Percentiles rank a stretch among this genome's conserved stretches.
Conservation (phyloP, 2,113 vertebrate species). For the Balaenoptera acutorostrata region DNA sequence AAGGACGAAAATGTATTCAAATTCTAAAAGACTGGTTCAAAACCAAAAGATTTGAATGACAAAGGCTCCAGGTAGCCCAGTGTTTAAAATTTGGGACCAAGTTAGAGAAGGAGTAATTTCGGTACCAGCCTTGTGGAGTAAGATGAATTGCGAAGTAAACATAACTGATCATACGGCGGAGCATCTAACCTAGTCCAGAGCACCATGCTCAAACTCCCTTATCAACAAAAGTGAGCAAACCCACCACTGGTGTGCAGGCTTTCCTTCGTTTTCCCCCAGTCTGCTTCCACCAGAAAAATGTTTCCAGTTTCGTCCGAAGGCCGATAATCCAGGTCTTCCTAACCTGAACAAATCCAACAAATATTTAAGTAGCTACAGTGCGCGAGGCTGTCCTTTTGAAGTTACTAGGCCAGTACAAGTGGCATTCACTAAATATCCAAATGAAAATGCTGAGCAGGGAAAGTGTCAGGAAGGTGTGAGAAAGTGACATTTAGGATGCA, state of each 20-base stretch:
- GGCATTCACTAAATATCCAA: not conserved
- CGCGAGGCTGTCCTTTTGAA: not conserved
- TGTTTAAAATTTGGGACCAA: not conserved
- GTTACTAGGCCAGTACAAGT: not conserved
- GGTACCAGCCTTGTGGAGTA: too few relatives aligned
- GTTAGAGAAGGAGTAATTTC: not conserved
- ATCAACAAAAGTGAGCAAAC: rapidly evolving
- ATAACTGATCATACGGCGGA: not conserved
- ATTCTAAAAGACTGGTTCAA: not conserved
- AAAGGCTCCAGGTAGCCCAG: not conserved
- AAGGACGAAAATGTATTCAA: not conserved
- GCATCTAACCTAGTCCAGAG: not conserved
- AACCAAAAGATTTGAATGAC: not conserved
- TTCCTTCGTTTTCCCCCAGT: not conserved
- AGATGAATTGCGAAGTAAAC: not conserved
- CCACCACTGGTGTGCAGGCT: not conserved
- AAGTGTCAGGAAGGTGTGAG: not conserved
- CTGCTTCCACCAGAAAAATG: not conserved
- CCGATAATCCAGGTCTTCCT: not conserved
- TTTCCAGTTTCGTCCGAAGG: not conserved
- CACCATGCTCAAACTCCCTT: not conserved
- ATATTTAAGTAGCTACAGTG: not conserved
- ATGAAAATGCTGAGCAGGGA: not conserved
- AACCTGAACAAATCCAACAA: not conserved
- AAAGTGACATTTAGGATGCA: not conserved